Base-by-base conservation (phyloP, 2,113 vertebrate species). In the Haplochromis vanheusdeni region DNA sequence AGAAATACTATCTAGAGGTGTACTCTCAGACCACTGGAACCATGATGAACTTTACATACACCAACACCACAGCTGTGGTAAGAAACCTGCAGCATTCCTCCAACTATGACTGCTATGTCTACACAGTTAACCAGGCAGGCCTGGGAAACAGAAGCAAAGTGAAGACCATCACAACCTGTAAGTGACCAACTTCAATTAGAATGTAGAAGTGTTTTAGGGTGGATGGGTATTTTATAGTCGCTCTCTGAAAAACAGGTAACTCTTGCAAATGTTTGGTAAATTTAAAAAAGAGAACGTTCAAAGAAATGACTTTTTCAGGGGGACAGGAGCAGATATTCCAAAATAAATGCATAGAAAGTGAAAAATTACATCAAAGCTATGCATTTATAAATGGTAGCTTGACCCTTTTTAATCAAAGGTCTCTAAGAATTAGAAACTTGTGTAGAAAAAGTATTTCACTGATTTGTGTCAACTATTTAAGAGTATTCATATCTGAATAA, bases 161-260 rank as follows among this genome's bases (percentile, higher is more conserved):
- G 23, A 89, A 87, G 79, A 96, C 94, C 14, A 40, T 96, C 68
- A 93, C 92, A 2, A 97, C 97, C 26, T 82, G 97, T 97, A 84
- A 95, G 97, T 96, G 19, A 62, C 4, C 42, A 5, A 10, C 49
- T 86, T 83, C 7, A 13, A 52, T 8, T 68, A 19, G 51, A 65
- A 49, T 8, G 13, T 17, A 5, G 11, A 31, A 54, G 40, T 17
- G 6, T 17, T 45, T 73, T 23, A 73, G 37, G 37, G 56, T 11
- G 13, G 5, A 1, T 9, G 35, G 28, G 16, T 81, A 42, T 37
- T 47, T 47, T 40, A 37, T 9, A 37, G 16, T 47, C 4, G 17
- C 56, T 60, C 9, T 70, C 65, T 70, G 12, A 70, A 23, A 68
- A 68, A 68, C 33, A 68, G 19, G 33, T 14, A 68, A 21, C 62